Percentiles rank a stretch among this genome's conserved stretches.
phyloP scores from a whole-genome alignment of 2,888 invertebrate species.

The Agrochola lota region DNA sequence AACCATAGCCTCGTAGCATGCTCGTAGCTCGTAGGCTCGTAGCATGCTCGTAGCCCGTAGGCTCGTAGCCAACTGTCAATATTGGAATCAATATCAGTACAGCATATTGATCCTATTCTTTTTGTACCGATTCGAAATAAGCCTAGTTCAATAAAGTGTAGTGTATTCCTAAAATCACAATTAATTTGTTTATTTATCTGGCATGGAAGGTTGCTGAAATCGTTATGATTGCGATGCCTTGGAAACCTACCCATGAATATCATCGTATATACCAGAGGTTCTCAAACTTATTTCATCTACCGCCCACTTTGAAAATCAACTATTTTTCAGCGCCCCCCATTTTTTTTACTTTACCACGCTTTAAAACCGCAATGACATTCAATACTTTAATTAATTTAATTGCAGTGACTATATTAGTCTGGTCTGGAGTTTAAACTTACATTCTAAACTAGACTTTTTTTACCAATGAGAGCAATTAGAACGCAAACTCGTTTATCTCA shows the following conservation, averaged over 20 bases:
- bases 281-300: too few relatives aligned
- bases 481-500: too few relatives aligned
- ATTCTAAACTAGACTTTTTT: too few relatives aligned
- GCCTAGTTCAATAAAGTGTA: background rate
- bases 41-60: constrained; percentile 3
- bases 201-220: background rate
- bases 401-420: too few relatives aligned
- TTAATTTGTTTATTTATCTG: background rate
- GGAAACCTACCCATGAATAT: background rate
- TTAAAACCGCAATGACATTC: too few relatives aligned
- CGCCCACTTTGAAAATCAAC: too few relatives aligned
- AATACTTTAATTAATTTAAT: too few relatives aligned
- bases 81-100: background rate
- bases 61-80: background rate
- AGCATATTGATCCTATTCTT: constrained; percentile 8
- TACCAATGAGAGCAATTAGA: too few relatives aligned
- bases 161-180: background rate
- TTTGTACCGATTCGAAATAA: background rate
- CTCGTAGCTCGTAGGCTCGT: background rate
- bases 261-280: too few relatives aligned
- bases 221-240: background rate
- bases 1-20: background rate
- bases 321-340: too few relatives aligned
- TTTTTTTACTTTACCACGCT: too few relatives aligned
- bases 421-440: too few relatives aligned